Conservation (phyloP, 2,888 invertebrate species). For the Torymus tubicola region DNA sequence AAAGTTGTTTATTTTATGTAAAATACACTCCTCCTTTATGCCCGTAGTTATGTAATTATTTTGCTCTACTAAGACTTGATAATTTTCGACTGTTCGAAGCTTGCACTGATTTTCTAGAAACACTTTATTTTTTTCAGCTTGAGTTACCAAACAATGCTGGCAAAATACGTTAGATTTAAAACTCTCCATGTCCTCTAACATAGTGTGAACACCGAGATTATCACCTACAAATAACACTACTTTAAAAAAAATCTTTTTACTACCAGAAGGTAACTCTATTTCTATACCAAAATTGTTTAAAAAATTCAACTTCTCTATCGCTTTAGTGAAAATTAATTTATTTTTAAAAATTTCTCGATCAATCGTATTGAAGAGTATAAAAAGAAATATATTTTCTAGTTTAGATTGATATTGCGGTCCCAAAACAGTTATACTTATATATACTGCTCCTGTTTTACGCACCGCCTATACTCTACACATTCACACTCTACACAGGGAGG, state of each 20-base stretch:
- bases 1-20: too few relatives aligned
- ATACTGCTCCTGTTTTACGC: too few relatives aligned
- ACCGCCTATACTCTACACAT: too few relatives aligned
- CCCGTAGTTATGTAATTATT: too few relatives aligned
- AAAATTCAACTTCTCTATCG: not conserved
- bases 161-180: not conserved
- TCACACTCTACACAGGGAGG: too few relatives aligned
- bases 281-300: not conserved
- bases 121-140: not conserved
- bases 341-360: conserved; percentile 11
- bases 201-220: conserved; percentile 7
- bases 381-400: too few relatives aligned
- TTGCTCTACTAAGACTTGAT: too few relatives aligned
- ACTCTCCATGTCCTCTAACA: not conserved
- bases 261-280: not conserved
- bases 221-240: not conserved
- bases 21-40: too few relatives aligned
- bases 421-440: too few relatives aligned
- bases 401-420: too few relatives aligned
- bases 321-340: not conserved
- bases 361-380: not conserved
- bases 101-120: not conserved
- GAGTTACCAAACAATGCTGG: not conserved
- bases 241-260: not conserved
- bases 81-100: not conserved